Percentiles rank a stretch among this genome's conserved stretches.
Evolutionary conservation across 1,140 invertebrate genomes (phyloP).

Genomic region (Cydia amplana): DNA sequence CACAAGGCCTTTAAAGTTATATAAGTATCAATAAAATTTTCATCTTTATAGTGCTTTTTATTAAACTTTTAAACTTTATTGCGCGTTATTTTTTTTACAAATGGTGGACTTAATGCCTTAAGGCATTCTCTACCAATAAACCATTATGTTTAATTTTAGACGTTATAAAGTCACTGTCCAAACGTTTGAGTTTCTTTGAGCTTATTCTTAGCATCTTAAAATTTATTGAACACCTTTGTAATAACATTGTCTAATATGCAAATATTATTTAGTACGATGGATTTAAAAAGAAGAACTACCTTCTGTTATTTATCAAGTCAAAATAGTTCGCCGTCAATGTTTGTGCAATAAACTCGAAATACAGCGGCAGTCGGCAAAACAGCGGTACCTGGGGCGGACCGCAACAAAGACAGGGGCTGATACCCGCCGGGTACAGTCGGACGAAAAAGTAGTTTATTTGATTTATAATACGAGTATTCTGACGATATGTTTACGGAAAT

Average conservation of each 20-base stretch:
- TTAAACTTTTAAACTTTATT: too few species aligned
- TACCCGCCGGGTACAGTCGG: constrained; percentile 2
- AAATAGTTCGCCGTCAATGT: background rate
- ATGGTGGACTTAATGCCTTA: too few species aligned
- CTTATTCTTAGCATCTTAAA: too few species aligned
- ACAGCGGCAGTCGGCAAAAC: constrained; percentile 17
- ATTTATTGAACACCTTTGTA: background rate
- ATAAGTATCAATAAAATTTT: background rate
- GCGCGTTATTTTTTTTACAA: too few species aligned
- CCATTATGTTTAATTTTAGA: too few species aligned
- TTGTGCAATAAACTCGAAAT: background rate
- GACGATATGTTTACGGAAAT: too few species aligned
- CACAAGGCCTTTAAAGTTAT: background rate
- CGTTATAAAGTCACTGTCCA: too few species aligned
- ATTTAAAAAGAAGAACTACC: background rate
- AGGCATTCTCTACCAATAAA: too few species aligned
- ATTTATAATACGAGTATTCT: background rate
- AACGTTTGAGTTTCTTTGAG: too few species aligned
- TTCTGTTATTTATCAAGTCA: background rate
- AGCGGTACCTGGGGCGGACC: constrained; percentile 3
- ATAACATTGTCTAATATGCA: background rate
- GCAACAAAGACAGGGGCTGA: constrained; percentile 21
- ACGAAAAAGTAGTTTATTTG: background rate
- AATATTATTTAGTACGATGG: background rate
- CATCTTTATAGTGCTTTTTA: too few species aligned